A percentile compares a stretch with the other conserved stretches of the same genome.
Conservation (phyloP, 2,113 vertebrate genomes). For the Tonatia bakeri region DNA sequence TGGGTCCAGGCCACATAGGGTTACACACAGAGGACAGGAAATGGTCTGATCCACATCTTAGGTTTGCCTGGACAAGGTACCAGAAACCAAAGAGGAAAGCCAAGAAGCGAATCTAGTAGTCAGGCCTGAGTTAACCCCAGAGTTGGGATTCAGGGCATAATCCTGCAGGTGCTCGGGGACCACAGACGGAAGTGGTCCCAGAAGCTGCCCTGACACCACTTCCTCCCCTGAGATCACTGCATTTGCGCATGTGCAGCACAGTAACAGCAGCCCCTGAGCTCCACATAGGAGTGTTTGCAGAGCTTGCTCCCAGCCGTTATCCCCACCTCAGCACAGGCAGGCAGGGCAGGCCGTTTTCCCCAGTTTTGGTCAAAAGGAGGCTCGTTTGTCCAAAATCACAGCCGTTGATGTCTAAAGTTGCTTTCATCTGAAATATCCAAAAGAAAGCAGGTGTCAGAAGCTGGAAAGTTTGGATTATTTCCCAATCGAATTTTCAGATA, state of each 20-base stretch:
- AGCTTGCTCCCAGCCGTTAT: not conserved
- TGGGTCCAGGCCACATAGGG: not conserved
- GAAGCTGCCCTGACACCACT: not conserved
- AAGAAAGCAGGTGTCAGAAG: not conserved
- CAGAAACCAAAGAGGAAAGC: not conserved
- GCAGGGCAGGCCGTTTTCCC: not conserved
- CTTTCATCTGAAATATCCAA: not conserved
- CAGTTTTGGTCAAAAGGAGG: not conserved
- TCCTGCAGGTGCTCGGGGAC: too few species aligned
- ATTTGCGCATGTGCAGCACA: fast-evolving
- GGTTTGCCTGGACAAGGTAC: not conserved
- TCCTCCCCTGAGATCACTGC: not conserved
- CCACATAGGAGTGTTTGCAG: fast-evolving
- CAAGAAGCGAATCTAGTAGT: not conserved
- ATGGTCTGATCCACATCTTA: not conserved
- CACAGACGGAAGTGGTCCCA: not conserved
- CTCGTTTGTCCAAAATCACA: not conserved
- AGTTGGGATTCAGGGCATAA: not conserved
- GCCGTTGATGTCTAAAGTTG: not conserved
- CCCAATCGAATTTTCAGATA: not conserved
- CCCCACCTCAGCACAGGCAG: not conserved
- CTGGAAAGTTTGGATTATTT: not conserved
- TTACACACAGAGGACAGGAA: not conserved
- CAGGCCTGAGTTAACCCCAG: not conserved
- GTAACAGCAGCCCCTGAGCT: not conserved